A percentile compares a stretch with the other conserved stretches of the same genome.
These are phyloP conservation scores for Lasiurus cinereus DNA, from an alignment of 2,113 vertebrate species.

Conservation along the genomic window DNA sequence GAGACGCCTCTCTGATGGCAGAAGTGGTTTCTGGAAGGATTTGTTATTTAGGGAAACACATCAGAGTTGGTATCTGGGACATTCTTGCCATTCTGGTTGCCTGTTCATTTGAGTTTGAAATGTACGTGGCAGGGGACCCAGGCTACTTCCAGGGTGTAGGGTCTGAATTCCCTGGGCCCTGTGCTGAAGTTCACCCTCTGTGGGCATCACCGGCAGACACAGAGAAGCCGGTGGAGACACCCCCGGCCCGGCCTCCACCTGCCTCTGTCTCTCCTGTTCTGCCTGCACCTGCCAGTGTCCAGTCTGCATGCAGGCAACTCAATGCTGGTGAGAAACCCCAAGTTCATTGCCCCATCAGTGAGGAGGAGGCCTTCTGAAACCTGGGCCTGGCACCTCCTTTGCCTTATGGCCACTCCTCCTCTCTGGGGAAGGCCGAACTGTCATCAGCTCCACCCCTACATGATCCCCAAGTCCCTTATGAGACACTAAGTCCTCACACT, in stretches of 20 bases:
- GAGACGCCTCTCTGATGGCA: not conserved
- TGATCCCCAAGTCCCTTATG: not conserved
- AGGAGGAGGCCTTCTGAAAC: not conserved
- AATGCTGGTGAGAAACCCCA: not conserved
- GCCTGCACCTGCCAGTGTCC: rapidly evolving
- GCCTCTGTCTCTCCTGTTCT: rapidly evolving
- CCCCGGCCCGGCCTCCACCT: rapidly evolving
- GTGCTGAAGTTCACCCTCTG: no score
- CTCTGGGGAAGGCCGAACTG: no score
- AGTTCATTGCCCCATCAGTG: not conserved
- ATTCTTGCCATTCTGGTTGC: not conserved
- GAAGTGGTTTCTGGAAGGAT: not conserved
- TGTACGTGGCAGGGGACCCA: rapidly evolving
- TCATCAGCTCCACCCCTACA: not conserved
- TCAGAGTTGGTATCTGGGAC: no score
- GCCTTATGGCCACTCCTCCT: no score
- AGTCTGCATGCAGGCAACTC: rapidly evolving
- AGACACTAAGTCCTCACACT: rapidly evolving
- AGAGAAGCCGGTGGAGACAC: rapidly evolving
- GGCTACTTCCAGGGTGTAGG: not conserved
- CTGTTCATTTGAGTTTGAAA: not conserved
- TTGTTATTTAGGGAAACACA: not conserved
- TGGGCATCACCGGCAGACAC: rapidly evolving
- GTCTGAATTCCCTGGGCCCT: no score
- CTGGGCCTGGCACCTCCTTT: rapidly evolving